Percentiles rank a stretch among this genome's conserved stretches.
Conservation (phyloP, 2,797 vertebrate species). For the Odontamblyopus rebecca region DNA sequence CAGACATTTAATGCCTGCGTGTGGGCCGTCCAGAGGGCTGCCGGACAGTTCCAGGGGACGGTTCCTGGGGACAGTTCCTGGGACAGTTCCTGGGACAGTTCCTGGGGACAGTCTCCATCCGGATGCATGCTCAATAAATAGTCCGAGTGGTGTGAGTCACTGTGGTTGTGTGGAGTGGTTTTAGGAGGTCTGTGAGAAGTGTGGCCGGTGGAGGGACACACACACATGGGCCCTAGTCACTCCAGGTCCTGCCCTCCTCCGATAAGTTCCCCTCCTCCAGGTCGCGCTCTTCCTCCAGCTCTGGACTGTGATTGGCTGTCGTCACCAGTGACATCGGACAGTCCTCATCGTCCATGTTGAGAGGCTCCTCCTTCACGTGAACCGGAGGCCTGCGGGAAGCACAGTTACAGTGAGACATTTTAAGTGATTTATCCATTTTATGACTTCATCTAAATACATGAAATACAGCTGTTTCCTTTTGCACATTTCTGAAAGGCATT, state of each 20-base stretch:
- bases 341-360: constrained; percentile 97
- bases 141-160: constrained; percentile 90
- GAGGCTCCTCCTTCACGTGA: constrained; percentile 97
- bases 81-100: constrained; percentile 85
- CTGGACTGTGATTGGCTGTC: constrained; percentile 98
- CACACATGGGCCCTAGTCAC: constrained; percentile 79
- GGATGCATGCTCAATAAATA: constrained; percentile 99
- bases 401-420: constrained; percentile 20
- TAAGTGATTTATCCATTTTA: neutral
- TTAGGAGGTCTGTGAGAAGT: constrained; percentile 66
- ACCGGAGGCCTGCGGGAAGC: constrained; percentile 83
- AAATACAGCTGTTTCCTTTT: neutral
- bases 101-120: constrained; percentile 85
- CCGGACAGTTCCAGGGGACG: constrained; percentile 87
- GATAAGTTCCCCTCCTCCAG: constrained; percentile 99
- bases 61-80: constrained; percentile 86
- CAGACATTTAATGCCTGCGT: constrained; percentile 92
- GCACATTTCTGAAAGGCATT: neutral
- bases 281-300: constrained; percentile 97
- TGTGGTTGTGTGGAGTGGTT: constrained; percentile 92
- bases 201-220: constrained; percentile 71
- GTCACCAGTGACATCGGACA: constrained; percentile 99
- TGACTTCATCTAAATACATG: neutral
- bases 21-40: constrained; percentile 90
- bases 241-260: constrained; percentile 86